Evolutionary conservation across 2,113 vertebrate species (phyloP), one percentile per base, ranked within the genome.

Genomic region (Eretmochelys imbricata): DNA sequence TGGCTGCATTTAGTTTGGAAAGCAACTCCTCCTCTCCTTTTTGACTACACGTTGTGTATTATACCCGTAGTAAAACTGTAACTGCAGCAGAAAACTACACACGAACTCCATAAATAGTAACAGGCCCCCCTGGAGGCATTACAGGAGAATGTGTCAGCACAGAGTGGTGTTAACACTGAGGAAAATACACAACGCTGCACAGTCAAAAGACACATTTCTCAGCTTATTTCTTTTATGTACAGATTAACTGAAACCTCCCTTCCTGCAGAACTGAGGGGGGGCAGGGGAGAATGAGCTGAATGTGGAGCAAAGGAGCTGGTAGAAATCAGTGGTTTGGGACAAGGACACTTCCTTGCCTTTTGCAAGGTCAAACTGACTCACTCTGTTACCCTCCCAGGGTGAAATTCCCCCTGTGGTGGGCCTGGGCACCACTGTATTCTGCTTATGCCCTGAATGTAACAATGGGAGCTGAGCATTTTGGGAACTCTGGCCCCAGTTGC

Each of bases 1-100:
- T 0, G 0, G 14, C 48, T 0, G 1, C 0, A 0, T 72, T 57
- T 72, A n/a, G 42, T 82, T 94, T 54, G 42, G 76, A 85, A 93
- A 93, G 42, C 54, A 85, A 38, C 25, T 76, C 76, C 62, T 62
- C 29, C 38, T 82, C 69, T 89, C 31, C 84, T 80, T 85, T 93
- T 84, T 90, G 85, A 89, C 59, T 80, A 46, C 62, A 55, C 1
- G 0, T 20, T 86, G 59, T 62, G 19, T 8, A 38, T 89, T 85
- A 76, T 85, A 38, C n/a, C 62, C 49, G 11, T 1, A 83, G 46
- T 53, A 92, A 93, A 94, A 81, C 38, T 0, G 1, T 72, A 91
- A 92, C 4, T 1, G 95, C 82, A 89, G 79, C 55, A 93, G 84
- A 75, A 93, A 85, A 80, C 69, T 22, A 22, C 12, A 83, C 0